Conservation (phyloP, 2,797 vertebrate species). For the Percopsis omiscomaycus region DNA sequence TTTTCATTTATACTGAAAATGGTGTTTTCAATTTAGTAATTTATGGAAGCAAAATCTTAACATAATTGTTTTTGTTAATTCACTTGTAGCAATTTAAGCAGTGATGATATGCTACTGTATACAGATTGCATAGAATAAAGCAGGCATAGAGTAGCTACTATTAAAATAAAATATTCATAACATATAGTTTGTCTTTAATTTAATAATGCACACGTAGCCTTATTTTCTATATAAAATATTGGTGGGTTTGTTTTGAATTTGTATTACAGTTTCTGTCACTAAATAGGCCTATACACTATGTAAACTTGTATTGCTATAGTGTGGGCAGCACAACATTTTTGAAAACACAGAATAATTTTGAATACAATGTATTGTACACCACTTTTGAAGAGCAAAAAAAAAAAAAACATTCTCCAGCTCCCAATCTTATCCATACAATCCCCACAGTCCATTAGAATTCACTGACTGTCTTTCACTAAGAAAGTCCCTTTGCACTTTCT, state of each 20-base stretch:
- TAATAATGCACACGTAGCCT: slow-evolving; percentile 5
- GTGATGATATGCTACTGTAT: neutral
- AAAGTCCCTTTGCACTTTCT: slow-evolving; percentile 68
- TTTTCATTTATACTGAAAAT: neutral
- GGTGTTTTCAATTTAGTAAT: neutral
- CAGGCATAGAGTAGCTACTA: neutral
- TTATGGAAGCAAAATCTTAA: neutral
- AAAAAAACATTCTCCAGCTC: slow-evolving; percentile 44
- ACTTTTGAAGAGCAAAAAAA: slow-evolving; percentile 19
- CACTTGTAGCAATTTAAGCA: no score
- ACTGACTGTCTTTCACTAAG: slow-evolving; percentile 53
- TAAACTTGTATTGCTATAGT: no score
- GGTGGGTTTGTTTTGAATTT: slow-evolving; percentile 4
- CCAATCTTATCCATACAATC: slow-evolving; percentile 47
- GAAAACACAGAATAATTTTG: slow-evolving; percentile 1
- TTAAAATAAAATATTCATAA: slow-evolving; percentile 15
- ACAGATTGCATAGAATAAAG: neutral
- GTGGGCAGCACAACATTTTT: no score
- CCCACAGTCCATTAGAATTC: slow-evolving; percentile 64
- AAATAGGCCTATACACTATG: neutral
- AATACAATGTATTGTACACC: slow-evolving; percentile 28
- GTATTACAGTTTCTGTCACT: neutral
- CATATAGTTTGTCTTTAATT: slow-evolving; percentile 5
- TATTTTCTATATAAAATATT: slow-evolving; percentile 10
- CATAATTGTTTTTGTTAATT: no score